These are phyloP conservation scores for Pristionchus maxplancki DNA, from an alignment of 2,888 invertebrate genomes.

Conservation along the genomic window DNA sequence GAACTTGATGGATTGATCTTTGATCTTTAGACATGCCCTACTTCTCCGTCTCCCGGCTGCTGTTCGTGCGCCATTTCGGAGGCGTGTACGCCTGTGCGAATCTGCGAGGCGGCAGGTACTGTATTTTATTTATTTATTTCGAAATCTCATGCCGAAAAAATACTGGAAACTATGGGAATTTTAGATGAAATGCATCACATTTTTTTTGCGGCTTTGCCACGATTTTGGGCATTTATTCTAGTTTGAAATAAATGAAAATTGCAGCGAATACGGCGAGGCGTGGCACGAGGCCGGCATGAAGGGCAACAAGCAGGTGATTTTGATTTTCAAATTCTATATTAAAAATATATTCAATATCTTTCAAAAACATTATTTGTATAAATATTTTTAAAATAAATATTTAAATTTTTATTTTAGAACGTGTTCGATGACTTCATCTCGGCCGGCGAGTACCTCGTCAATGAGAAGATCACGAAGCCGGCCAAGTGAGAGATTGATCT, in stretches of 20 bases:
- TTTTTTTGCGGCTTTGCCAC: no score
- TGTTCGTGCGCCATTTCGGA: conserved; percentile 91
- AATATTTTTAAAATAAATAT: background rate
- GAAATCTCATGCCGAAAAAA: no score
- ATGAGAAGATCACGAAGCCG: conserved; percentile 85
- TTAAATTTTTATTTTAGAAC: conserved; percentile 84
- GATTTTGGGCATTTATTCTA: no score
- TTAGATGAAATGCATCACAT: no score
- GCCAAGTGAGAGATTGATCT: conserved; percentile 9
- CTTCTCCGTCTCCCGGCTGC: conserved; percentile 90
- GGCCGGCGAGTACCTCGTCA: conserved; percentile 91
- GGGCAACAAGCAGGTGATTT: conserved; percentile 84
- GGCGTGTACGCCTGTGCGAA: conserved; percentile 94
- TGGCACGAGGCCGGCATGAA: conserved; percentile 96
- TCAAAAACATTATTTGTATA: background rate
- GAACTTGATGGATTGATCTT: conserved; percentile 82
- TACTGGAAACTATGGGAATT: no score
- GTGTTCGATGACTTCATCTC: conserved; percentile 96
- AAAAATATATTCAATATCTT: no score
- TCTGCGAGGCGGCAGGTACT: conserved; percentile 92
- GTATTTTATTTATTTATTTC: background rate
- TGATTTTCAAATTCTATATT: background rate
- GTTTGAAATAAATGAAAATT: conserved; percentile 54
- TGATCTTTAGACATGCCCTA: conserved; percentile 87
- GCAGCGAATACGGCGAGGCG: conserved; percentile 92